phyloP scores from a whole-genome alignment of 2,888 invertebrate genomes.

The Metacarcinus magister region DNA sequence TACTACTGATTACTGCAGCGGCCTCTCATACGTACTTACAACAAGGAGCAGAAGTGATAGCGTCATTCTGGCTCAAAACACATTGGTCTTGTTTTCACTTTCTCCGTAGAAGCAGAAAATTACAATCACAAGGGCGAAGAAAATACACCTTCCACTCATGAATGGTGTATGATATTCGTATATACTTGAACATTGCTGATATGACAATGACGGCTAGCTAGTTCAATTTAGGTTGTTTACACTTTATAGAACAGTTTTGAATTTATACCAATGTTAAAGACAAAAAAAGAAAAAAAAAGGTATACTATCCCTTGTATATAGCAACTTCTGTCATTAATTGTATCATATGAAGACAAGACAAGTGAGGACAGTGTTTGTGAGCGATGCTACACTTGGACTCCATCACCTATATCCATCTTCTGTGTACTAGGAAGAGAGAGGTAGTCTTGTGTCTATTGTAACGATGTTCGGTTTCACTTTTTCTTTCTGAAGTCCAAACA shows the following conservation, averaged over 20 bases:
- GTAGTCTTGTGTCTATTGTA: background rate
- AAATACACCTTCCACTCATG: background rate
- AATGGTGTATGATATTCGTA: too few species aligned
- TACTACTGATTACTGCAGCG: too few species aligned
- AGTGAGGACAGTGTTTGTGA: background rate
- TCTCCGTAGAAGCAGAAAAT: background rate
- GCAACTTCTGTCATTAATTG: background rate
- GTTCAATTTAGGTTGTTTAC: too few species aligned
- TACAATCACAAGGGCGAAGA: too few species aligned
- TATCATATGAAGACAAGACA: background rate
- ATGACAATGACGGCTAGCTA: too few species aligned
- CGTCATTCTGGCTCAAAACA: background rate
- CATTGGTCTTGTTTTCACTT: background rate
- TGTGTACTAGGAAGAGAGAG: background rate
- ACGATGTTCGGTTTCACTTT: background rate
- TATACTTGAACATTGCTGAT: too few species aligned
- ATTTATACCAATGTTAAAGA: too few species aligned
- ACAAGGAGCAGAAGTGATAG: background rate
- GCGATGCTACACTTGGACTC: background rate
- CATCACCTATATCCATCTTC: background rate
- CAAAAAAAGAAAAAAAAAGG: background rate
- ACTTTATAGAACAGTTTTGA: too few species aligned
- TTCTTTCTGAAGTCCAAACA: background rate
- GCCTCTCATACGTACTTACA: background rate
- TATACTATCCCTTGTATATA: background rate